phyloP scores from a whole-genome alignment of 1,140 invertebrate species.

The Pentalonia nigronervosa region DNA sequence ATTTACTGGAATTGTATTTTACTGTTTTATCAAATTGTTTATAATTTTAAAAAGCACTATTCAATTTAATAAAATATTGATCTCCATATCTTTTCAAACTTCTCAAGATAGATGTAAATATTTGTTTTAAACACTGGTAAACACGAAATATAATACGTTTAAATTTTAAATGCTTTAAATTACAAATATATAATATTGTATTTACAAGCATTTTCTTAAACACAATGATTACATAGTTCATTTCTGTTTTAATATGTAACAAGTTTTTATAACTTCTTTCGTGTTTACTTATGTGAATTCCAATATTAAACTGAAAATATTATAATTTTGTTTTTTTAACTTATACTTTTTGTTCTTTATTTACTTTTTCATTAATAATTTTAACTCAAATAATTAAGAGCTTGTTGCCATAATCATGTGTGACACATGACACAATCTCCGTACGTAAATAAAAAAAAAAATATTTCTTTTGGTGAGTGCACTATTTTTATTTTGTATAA shows the following conservation, averaged over 20 bases:
- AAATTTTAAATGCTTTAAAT: neutral
- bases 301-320: neutral
- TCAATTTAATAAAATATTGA: neutral
- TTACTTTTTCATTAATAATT: neutral
- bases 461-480: neutral
- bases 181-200: neutral
- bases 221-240: neutral
- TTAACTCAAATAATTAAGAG: neutral
- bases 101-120: neutral
- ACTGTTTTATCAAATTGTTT: neutral
- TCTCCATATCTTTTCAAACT: neutral
- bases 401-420: no score
- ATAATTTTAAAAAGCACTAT: neutral
- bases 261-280: neutral
- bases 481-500: neutral
- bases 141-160: neutral
- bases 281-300: neutral
- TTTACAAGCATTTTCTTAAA: neutral
- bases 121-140: neutral
- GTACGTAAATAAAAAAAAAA: no score
- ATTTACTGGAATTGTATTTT: no score
- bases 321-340: neutral
- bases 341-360: no score
- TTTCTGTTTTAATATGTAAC: neutral
- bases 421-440: no score